phyloP scores from a whole-genome alignment of 2,797 vertebrate species.

The Rousettus madagascariensis region DNA sequence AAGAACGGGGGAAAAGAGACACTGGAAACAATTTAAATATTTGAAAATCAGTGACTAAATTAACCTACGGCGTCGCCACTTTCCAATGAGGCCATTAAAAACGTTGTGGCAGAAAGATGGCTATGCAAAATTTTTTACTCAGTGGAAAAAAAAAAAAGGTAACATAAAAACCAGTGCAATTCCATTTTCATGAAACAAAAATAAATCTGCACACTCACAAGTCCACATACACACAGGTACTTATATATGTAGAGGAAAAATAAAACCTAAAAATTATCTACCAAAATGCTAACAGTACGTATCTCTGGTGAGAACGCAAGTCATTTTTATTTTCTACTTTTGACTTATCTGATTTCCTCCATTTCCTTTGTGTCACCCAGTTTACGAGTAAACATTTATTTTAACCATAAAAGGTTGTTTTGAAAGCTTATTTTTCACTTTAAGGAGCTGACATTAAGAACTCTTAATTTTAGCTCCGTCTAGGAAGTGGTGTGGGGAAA shows the following conservation, averaged over 20 bases:
- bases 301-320: neutral
- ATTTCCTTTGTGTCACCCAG: neutral
- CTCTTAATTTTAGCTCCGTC: neutral
- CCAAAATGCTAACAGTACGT: neutral
- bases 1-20: neutral
- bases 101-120: neutral
- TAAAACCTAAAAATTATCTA: neutral
- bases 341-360: neutral
- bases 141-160: neutral
- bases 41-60: neutral
- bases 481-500: neutral
- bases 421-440: neutral
- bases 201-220: neutral
- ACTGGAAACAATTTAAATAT: neutral
- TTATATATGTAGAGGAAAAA: neutral
- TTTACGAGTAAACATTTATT: constrained; percentile 18
- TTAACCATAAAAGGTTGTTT: constrained; percentile 6
- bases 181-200: neutral
- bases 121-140: neutral
- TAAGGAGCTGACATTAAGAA: neutral
- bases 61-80: neutral
- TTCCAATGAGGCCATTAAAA: neutral
- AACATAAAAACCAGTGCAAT: neutral
- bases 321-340: neutral
- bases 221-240: neutral